phyloP scores from a whole-genome alignment of 2,888 invertebrate species.

The Seladonia tumulorum region DNA sequence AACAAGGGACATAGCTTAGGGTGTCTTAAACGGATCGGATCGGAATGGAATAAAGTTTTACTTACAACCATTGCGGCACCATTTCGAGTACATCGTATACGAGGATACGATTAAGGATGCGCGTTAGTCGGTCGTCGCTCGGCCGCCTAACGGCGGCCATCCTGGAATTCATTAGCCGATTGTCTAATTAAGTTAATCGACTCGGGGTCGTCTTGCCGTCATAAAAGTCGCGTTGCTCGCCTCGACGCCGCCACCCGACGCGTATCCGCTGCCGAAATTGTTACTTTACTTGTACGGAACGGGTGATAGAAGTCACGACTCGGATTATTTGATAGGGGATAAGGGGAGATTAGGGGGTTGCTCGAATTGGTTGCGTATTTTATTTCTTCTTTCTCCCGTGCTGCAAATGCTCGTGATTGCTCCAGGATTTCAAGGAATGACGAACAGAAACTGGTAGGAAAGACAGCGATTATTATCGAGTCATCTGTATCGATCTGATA shows the following conservation, averaged over 20 bases:
- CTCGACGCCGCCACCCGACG: constrained; percentile 41
- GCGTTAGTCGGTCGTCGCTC: constrained; percentile 55
- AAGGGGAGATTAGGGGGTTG: constrained; percentile 19
- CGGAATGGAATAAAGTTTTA: constrained; percentile 59
- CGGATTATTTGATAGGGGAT: constrained; percentile 29
- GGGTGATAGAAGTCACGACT: constrained; percentile 28
- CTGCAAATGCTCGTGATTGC: not conserved
- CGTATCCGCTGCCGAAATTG: constrained; percentile 63
- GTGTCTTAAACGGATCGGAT: constrained; percentile 17
- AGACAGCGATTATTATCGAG: not conserved
- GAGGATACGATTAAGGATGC: constrained; percentile 60
- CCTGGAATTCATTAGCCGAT: constrained; percentile 81
- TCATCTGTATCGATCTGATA: not conserved
- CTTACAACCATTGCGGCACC: constrained; percentile 60
- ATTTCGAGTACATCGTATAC: constrained; percentile 57
- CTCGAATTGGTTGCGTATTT: not conserved
- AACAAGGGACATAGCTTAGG: not conserved
- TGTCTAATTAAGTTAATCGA: constrained; percentile 82
- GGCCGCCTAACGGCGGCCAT: constrained; percentile 60
- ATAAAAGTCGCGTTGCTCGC: constrained; percentile 65
- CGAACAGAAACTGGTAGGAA: not conserved
- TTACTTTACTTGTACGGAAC: constrained; percentile 57
- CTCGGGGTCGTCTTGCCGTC: constrained; percentile 64
- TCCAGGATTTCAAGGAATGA: not conserved
- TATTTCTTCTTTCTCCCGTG: not conserved